Evolutionary conservation across 2,888 invertebrate species (phyloP), one percentile per base, ranked within the genome.

Genomic region (Peribatodes rhomboidaria): DNA sequence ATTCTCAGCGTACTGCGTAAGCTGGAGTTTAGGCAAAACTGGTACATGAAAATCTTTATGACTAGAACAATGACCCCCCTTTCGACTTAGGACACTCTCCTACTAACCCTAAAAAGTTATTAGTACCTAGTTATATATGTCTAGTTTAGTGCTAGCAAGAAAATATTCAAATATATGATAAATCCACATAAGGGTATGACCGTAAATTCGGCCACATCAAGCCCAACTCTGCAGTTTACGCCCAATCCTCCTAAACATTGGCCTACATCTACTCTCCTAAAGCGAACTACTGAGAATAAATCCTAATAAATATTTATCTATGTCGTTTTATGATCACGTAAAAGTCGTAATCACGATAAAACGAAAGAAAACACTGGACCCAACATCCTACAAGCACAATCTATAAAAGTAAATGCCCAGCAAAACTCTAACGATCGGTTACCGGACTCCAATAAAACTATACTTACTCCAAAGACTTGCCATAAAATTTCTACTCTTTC

Each of bases 281-380:
- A 41, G 16, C 7, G 8, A 7, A 41, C 7, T 8, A 41, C 7
- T 8, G 13, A 41, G 35, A 41, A 41, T n/a, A 41, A 41, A 41
- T 41, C 41, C 41, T 9, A 16, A 50, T 35, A 35, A 50, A 35
- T 50, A 11, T 35, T 50, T 47, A 47, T 47, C 33, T 18, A 35
- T 33, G 35, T 16, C 50, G 16, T 49, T 50, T 50, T 50, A 50
- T 35, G 50, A 16, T 50, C 50, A 35, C 50, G 33, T 50, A 35
- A 35, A 50, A 50, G 18, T 50, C 50, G 50, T 50, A 35, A 50
- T 35, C 50, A 50, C 49, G 49, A 49, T 49, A 49, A 27, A 31
- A 16, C 31, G 7, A 49, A 49, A 49, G 47, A 49, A 16, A 49
- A 49, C 14, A 49, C 20, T 7, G 46, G 9, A 41, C 16, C 41